Percentiles rank a stretch among this genome's conserved stretches.
Evolutionary conservation across 2,888 invertebrate genomes (phyloP).

Genomic region (Drosophila mayaguana): DNA sequence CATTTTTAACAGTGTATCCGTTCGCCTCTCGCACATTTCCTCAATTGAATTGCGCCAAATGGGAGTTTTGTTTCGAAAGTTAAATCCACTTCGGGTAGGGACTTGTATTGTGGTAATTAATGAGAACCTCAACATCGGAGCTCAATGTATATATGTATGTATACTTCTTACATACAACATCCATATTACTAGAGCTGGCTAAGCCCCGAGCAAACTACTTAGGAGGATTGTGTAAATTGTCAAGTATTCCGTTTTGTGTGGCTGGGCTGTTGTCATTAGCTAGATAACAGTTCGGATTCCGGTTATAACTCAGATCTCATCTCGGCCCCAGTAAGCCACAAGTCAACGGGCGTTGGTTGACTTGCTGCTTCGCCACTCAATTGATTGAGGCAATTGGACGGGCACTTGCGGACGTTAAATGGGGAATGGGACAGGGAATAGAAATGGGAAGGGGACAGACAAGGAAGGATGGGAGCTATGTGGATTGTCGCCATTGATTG

Average conservation of each 20-base stretch:
- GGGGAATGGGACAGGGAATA: neutral
- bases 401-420: constrained; percentile 15
- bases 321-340: constrained; percentile 21
- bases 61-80: constrained; percentile 35
- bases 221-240: constrained; percentile 23
- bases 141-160: constrained; percentile 8
- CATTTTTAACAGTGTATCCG: constrained; percentile 46
- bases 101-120: constrained; percentile 49
- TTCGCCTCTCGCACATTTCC: constrained; percentile 10
- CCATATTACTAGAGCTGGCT: neutral
- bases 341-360: constrained; percentile 51
- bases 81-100: constrained; percentile 20
- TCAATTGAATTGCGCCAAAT: constrained; percentile 21
- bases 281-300: constrained; percentile 30
- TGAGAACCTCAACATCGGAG: constrained; percentile 23
- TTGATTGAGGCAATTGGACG: constrained; percentile 57
- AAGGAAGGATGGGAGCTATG: constrained; percentile 10
- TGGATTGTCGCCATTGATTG: constrained; percentile 66
- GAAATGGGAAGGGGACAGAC: neutral
- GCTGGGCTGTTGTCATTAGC: constrained; percentile 34
- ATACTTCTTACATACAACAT: neutral
- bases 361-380: constrained; percentile 59
- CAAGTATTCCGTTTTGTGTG: constrained; percentile 23
- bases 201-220: constrained; percentile 8
- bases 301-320: constrained; percentile 45